phyloP scores from a whole-genome alignment of 2,888 invertebrate species.

The Adineta ricciae region DNA sequence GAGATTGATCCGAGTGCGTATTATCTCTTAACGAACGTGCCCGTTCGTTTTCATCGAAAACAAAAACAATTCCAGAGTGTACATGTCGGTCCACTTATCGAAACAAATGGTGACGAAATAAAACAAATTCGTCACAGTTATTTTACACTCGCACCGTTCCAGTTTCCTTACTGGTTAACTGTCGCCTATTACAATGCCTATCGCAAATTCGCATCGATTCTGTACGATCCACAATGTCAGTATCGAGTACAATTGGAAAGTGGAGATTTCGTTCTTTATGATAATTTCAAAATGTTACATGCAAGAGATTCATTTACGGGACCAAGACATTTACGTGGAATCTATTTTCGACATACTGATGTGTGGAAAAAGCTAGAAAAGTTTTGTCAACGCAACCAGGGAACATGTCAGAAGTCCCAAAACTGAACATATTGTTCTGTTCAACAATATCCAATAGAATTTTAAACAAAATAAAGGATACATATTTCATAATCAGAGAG shows the following conservation, averaged over 20 bases:
- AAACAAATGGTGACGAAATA: not conserved
- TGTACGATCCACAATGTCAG: not conserved
- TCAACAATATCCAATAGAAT: too few species aligned
- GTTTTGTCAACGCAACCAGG: not conserved
- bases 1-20: not conserved
- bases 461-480: too few species aligned
- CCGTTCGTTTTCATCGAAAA: constrained; percentile 17
- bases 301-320: not conserved
- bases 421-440: not conserved
- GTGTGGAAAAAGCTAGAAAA: constrained; percentile 2
- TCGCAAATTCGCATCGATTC: not conserved
- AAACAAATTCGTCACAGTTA: constrained; percentile 20
- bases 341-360: not conserved
- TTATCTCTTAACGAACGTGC: not conserved
- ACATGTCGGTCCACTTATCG: not conserved
- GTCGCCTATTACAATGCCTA: not conserved
- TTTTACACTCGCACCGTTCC: constrained; percentile 3
- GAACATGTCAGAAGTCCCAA: not conserved
- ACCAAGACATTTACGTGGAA: not conserved
- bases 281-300: constrained; percentile 20
- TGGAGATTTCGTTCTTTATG: constrained; percentile 7
- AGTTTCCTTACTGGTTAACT: constrained; percentile 6
- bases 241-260: not conserved
- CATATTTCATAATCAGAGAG: too few species aligned
- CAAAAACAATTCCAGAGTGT: not conserved